Conservation (phyloP, 2,797 vertebrate genomes). For the Chloroceryle amazona region DNA sequence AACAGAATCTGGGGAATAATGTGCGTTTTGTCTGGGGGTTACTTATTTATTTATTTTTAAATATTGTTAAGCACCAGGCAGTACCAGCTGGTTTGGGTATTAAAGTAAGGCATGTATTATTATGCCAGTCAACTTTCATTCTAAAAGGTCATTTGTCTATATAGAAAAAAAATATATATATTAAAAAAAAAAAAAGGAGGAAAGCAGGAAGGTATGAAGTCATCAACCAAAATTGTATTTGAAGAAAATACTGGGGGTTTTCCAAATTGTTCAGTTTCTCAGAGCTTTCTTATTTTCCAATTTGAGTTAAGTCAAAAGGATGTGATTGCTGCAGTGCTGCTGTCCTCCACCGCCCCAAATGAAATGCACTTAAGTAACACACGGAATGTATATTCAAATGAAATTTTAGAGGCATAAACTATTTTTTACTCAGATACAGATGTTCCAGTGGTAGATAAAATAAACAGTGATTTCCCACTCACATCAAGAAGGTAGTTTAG, state of each 20-base stretch:
- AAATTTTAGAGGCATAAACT: neutral
- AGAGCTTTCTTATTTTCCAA: slow-evolving; percentile 8
- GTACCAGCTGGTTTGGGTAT: neutral
- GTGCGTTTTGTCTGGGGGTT: neutral
- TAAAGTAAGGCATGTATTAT: neutral
- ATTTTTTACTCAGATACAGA: neutral
- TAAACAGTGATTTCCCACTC: neutral
- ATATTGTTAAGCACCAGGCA: neutral
- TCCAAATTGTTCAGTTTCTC: neutral
- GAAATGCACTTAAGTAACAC: neutral
- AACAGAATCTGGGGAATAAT: neutral
- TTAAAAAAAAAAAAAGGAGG: neutral
- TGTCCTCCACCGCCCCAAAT: neutral
- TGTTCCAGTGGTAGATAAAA: neutral
- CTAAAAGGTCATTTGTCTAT: neutral
- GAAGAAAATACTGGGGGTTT: neutral
- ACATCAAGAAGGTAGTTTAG: neutral
- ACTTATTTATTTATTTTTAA: neutral
- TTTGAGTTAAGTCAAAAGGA: neutral
- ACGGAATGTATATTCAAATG: neutral
- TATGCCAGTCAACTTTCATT: neutral
- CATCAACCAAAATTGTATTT: neutral
- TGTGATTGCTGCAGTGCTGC: neutral
- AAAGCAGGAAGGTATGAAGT: neutral
- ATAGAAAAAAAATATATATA: too few species aligned